Evolutionary conservation across 2,113 vertebrate species (phyloP), one percentile per base, ranked within the genome.

Genomic region (Micronisus gabar): DNA sequence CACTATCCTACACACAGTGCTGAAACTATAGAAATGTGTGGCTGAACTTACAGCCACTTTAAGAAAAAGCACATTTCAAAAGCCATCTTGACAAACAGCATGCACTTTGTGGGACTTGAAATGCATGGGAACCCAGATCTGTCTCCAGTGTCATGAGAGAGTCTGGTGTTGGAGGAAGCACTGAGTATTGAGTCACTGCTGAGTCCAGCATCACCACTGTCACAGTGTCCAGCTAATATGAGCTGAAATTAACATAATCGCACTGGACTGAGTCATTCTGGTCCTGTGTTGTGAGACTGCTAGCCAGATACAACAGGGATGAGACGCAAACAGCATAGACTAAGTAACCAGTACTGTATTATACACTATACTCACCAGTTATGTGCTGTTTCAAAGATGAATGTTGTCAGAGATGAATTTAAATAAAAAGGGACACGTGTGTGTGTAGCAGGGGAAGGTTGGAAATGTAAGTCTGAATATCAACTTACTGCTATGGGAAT

Each of bases 391-490:
- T 66, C 66, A 80, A 56, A 70, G 13, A 52, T 11, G 0, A 82
- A 27, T 87, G 22, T 56, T 82, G 11, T 41, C 62, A 81, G 34
- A 88, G 7, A 22, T 25, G 0, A 81, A 47, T 68, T 71, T 81
- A 63, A 80, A 53, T 25, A 72, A 70, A 86, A 78, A 41, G 3
- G 6, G 15, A 18, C 34, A 4, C 9, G 4, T 17, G 10, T 34
- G 7, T 41, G 30, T 20, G 19, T 50, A 15, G n/a, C 14, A 52
- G 29, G 13, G 1, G 0, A 53, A 3, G 1, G 7, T 7, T 76
- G 43, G 48, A 86, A 88, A 61, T 30, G 6, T 22, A 55, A 43
- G 17, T 32, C 80, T 84, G 38, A 55, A 8, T 86, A 82, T 80
- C 17, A 53, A 9, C 7, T 79, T 90, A n/a, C 34, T 53, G 9